Evolutionary conservation across 2,888 invertebrate species (phyloP), one percentile per base, ranked within the genome.

Genomic region (Pimpla rufipes): DNA sequence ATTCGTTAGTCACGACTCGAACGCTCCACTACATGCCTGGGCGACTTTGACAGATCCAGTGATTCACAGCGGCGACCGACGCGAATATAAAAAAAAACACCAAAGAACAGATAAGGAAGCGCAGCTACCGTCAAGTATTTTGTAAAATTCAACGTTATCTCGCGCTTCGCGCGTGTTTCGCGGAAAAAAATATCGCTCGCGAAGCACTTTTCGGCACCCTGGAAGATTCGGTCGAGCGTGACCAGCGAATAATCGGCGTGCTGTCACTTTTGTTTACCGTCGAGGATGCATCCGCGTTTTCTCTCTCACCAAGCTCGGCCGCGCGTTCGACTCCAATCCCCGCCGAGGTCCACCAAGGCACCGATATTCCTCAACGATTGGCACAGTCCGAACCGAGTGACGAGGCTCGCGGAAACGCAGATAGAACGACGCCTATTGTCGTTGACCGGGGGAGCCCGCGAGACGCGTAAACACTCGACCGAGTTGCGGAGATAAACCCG

Each of bases 251-350:
- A 81, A 78, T 76, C 79, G 81, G 75, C 86, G 81, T 86, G 88
- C 90, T 91, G 91, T 91, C 91, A 91, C 88, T 88, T 88, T 90
- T 90, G 88, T 89, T 91, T 90, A 91, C 88, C 62, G 84, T 87
- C 80, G 79, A 79, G 57, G 81, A 70, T 11, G 52, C 66, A 66
- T 23, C 45, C 37, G 59, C 21, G 10, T 64, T 16, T 40, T n/a
- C 10, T 57, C 16, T 29, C 47, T 59, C 66, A 2, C 55, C 11
- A 45, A 62, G 21, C 40, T 71, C 10, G 0, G 7, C 0, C 35
- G 6, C 35, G 6, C 23, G 45, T 16, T 13, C n/a, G 10, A 47
- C 18, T 18, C 47, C 45, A 8, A 18, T 42, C 23, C 13, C 29
- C 47, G 10, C n/a, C 21, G 21, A 11, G 13, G 59, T 47, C 21